Evolutionary conservation across 2,888 invertebrate genomes (phyloP).

Genomic region (Microplitis deprimator): DNA sequence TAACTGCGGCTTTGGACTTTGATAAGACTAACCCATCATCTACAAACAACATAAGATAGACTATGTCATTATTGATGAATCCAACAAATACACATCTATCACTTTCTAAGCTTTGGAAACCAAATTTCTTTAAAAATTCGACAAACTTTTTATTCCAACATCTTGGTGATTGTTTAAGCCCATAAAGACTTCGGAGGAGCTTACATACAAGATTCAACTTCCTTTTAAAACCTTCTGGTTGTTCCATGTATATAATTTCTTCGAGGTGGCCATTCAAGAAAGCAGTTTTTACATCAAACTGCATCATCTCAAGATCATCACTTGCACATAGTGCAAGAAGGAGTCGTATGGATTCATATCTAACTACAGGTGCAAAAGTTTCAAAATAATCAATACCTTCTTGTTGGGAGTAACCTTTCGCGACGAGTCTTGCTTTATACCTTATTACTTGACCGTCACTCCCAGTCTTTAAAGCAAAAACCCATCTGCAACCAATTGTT

Average conservation of each 20-base stretch:
- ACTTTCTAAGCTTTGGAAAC: constrained; percentile 24
- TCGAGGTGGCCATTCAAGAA: constrained; percentile 54
- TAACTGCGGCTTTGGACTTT: not conserved
- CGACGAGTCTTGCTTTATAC: constrained; percentile 54
- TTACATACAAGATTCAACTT: constrained; percentile 37
- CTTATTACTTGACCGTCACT: constrained; percentile 41
- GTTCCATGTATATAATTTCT: constrained; percentile 48
- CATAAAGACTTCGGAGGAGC: constrained; percentile 45
- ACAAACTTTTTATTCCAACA: constrained; percentile 43
- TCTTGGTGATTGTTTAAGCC: constrained; percentile 47
- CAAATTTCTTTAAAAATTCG: constrained; percentile 32
- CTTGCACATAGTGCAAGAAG: constrained; percentile 49
- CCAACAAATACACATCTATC: constrained; percentile 10
- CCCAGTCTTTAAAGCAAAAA: constrained; percentile 47
- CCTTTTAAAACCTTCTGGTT: constrained; percentile 44
- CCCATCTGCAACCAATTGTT: constrained; percentile 55
- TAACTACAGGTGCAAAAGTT: constrained; percentile 55
- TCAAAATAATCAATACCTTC: constrained; percentile 53
- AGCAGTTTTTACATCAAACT: constrained; percentile 55
- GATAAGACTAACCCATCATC: constrained; percentile 4
- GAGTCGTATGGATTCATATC: constrained; percentile 52
- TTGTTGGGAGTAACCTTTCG: constrained; percentile 52
- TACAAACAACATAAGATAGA: constrained; percentile 1
- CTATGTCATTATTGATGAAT: not conserved
- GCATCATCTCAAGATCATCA: constrained; percentile 40